Base-by-base conservation (phyloP, 2,888 invertebrate species). In the Biston betularia region DNA sequence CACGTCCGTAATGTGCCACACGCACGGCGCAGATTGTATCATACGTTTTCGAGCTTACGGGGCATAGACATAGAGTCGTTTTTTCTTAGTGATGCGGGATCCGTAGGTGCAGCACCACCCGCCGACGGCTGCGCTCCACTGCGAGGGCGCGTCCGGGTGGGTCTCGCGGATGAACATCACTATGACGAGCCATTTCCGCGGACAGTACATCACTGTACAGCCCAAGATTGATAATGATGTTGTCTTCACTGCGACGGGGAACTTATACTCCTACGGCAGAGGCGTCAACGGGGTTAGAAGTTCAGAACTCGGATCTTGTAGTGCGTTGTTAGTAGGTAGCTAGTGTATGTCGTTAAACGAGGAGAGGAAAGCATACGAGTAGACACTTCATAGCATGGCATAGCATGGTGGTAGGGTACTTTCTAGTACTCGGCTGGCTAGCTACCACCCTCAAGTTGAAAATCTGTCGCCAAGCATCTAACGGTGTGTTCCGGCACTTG, bases 121-220 rank as follows among this genome's bases (percentile, higher is more conserved):
- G 15, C 99, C 99, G 4, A 97, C 98, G 94, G 96, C 97, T 60
- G 98, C 98, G 15, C 96, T 97, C 84, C 96, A 96, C 90, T 97
- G 98, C 84, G 98, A 98, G 88, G 98, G 98, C 35, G 90, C 93
- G 60, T 88, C 88, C 24, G 94, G 92, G 15, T 99, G 99, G 99
- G 93, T 90, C 59, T 96, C 96, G 81, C 97, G 97, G 96, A 98
- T 98, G 89, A 97, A 98, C 87, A 97, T 98, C 90, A 96, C 97
- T 46, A 97, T 99, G 97, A 96, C 96, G 58, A 98, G 98, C 84
- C 97, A 97, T 89, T 99, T 99, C 93, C 95, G 99, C 52, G 99
- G 99, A 69, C 98, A 98, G 94, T 98, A 98, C 94, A 95, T 99
- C 75, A 95, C 96, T 88, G 94, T 96, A 67, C 92, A 95, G 77